phyloP scores from a whole-genome alignment of 2,113 vertebrate species.

The Thomomys bottae region DNA sequence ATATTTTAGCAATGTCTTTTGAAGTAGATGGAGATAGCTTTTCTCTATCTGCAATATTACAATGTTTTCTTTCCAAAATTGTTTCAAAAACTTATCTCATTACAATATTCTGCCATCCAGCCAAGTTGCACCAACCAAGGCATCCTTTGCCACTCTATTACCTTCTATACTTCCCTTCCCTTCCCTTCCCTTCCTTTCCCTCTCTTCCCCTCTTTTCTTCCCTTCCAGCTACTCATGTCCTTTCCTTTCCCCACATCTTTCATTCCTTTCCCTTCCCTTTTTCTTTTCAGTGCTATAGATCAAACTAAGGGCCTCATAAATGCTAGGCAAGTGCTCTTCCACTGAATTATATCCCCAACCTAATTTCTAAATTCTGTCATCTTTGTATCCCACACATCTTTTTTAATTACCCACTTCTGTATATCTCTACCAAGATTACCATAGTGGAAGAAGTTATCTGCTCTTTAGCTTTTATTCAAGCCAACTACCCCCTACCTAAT shows the following conservation, averaged over 20 bases:
- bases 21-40: not conserved
- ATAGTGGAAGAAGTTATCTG: not conserved
- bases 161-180: not conserved
- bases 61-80: not conserved
- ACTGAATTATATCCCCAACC: not conserved
- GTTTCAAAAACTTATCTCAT: constrained; percentile 12
- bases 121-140: not conserved
- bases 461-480: not conserved
- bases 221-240: no score
- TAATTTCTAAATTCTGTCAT: not conserved
- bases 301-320: not conserved
- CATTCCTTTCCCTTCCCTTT: not conserved
- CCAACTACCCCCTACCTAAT: not conserved
- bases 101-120: not conserved
- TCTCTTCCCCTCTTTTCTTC: not conserved
- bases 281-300: not conserved
- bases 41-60: not conserved
- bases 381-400: not conserved
- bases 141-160: not conserved
- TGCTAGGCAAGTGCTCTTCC: not conserved
- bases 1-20: not conserved
- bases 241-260: not conserved
- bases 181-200: not conserved
- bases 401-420: not conserved
- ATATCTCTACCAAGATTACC: not conserved